phyloP scores from a whole-genome alignment of 2,113 vertebrate genomes.

The Naja naja region DNA sequence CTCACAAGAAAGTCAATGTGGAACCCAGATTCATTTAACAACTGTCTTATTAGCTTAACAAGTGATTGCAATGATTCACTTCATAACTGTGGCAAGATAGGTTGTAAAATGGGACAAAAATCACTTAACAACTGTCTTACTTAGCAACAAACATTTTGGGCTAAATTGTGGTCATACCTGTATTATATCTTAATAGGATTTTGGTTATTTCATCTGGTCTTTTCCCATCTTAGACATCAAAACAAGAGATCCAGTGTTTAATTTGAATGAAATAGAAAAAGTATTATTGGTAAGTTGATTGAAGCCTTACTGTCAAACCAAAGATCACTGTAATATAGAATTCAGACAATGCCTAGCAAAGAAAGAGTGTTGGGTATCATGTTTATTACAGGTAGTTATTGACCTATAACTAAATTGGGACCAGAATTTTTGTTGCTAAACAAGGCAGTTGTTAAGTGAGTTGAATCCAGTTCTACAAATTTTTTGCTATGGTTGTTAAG shows the following conservation, averaged over 20 bases:
- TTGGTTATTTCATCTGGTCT: background rate
- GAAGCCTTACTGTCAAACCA: background rate
- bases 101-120: background rate
- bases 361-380: background rate
- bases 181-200: background rate
- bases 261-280: background rate
- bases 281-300: background rate
- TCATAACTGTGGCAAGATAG: background rate
- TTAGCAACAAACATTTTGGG: too few species aligned
- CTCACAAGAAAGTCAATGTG: too few species aligned
- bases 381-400: too few species aligned
- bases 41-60: too few species aligned
- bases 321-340: background rate
- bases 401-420: too few species aligned
- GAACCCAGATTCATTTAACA: background rate
- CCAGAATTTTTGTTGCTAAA: too few species aligned
- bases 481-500: background rate
- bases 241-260: background rate
- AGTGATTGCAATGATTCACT: too few species aligned
- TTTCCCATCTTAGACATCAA: background rate
- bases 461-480: background rate
- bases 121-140: background rate
- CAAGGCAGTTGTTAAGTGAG: background rate
- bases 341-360: background rate
- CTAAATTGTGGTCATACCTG: too few species aligned